phyloP scores from a whole-genome alignment of 2,797 vertebrate genomes.

The Novumbra hubbsi region DNA sequence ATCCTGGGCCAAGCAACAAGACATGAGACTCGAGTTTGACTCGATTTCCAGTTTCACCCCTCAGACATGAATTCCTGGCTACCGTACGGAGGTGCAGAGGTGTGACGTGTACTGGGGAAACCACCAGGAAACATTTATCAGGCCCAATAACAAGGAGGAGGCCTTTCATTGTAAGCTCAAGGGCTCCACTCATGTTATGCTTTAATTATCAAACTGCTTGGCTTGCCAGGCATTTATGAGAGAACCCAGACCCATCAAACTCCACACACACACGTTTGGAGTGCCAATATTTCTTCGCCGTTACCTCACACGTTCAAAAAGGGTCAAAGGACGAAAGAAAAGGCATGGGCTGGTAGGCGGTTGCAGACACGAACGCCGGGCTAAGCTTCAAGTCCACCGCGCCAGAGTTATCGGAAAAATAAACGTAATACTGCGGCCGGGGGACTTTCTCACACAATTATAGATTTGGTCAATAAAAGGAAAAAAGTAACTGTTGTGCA shows the following conservation, averaged over 20 bases:
- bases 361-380: neutral
- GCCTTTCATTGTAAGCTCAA: neutral
- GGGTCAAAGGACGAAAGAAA: neutral
- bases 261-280: neutral
- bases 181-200: neutral
- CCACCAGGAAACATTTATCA: neutral
- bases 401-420: neutral
- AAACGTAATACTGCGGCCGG: neutral
- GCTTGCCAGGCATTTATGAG: neutral
- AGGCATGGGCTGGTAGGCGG: neutral
- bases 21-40: too few relatives aligned
- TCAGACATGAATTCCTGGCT: neutral
- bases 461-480: neutral
- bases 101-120: neutral
- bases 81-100: neutral
- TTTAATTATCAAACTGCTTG: neutral
- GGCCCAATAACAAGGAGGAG: neutral
- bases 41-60: too few relatives aligned
- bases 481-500: neutral
- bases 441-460: neutral
- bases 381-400: neutral
- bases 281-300: neutral
- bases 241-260: neutral
- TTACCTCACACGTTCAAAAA: slow-evolving; percentile 1
- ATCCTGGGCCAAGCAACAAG: too few relatives aligned